phyloP scores from a whole-genome alignment of 92 coral and sea anemone genomes.

The Epizoanthus fatuus region DNA sequence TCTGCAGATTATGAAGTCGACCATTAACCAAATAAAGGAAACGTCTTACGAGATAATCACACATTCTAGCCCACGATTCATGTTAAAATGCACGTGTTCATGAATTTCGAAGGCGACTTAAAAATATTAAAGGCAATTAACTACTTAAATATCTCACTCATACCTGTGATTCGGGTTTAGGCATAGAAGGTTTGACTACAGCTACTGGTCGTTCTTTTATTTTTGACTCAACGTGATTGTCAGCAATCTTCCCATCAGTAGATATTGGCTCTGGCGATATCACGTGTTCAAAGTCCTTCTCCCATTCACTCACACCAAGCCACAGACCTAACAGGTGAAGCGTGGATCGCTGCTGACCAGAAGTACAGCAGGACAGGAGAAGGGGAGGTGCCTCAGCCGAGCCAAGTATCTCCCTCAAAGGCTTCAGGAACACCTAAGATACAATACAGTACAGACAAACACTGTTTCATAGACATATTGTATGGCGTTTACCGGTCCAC shows the following conservation, averaged over 20 bases:
- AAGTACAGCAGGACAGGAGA: constrained; percentile 75
- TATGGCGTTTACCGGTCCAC: too few relatives aligned
- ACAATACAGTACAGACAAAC: background rate
- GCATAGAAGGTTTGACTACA: constrained; percentile 61
- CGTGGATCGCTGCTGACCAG: constrained; percentile 71
- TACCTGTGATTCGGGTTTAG: background rate
- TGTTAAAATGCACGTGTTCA: too few relatives aligned
- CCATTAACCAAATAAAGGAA: too few relatives aligned
- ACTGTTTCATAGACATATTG: background rate
- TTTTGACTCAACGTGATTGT: background rate
- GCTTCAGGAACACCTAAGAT: constrained; percentile 85
- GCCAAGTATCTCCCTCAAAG: constrained; percentile 80
- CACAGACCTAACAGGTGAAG: constrained; percentile 85
- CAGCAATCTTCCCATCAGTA: constrained; percentile 4
- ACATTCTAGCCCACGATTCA: too few relatives aligned
- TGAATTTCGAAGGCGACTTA: too few relatives aligned
- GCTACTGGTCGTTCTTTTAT: constrained; percentile 63
- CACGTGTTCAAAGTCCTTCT: constrained; percentile 74
- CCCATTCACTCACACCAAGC: constrained; percentile 87
- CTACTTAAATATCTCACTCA: background rate
- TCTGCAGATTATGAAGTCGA: too few relatives aligned
- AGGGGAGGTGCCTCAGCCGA: constrained; percentile 68
- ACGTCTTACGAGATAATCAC: too few relatives aligned
- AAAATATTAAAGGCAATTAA: too few relatives aligned
- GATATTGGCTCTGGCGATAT: constrained; percentile 28